Base-by-base conservation (phyloP, 2,113 vertebrate genomes). In the Neodontobutis hainanensis region DNA sequence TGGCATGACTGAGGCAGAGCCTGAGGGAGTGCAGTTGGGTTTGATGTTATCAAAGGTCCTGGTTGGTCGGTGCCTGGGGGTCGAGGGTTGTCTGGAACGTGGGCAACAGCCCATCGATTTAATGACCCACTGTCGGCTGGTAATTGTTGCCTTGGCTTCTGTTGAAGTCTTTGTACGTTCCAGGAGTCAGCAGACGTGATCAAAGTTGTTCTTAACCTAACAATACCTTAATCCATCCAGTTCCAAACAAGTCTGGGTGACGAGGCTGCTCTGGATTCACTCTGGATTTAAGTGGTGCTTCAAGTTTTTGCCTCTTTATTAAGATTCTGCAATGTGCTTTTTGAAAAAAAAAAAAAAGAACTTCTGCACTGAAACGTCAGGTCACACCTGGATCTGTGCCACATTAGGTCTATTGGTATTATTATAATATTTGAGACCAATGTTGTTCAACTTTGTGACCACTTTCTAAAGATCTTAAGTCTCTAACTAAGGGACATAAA, bases 111-210 rank as follows among this genome's bases (percentile, higher is more conserved):
- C 61, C 45, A n/a, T 68, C 63, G n/a, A 49, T 73, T 77, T 87
- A 87, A 87, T 80, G 83, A 85, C 80, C 65, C 82, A 63, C 60
- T 70, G 70, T 69, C 51, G 44, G 62, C 77, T 56, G 36, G 65
- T 88, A 91, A 89, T 88, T 87, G 85, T 85, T 83, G 75, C 83
- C 80, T 83, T 85, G 80, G 89, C 85, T 82, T 81, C 46, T 45
- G 51, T 67, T 73, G 70, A 75, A 79, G 57, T 58, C 75, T 83
- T 72, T 78, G 78, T 86, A 75, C 46, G 35, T 76, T 88, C 73
- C 80, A 79, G 78, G 65, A 89, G 80, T 73, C 59, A 67, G 70
- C 63, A 73, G 73, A 74, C 72, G 56, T 85, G 86, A 88, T 89
- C 88, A 90, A 91, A 92, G 88, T 81, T 74, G 57, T 82, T 73